Evolutionary conservation across 2,113 vertebrate species (phyloP).

Genomic region (rat (Rattus norvegicus)): GRCr8 NC_086019.1:224562501-224563000

Average conservation of each 20-base stretch:
- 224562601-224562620: background rate
- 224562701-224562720: background rate
- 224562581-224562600: background rate
- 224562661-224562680: background rate
- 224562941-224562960: background rate
- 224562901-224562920: conserved; percentile 16
- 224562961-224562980: background rate
- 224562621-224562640: background rate
- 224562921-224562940: conserved; percentile 4
- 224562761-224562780: background rate
- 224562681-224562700: background rate
- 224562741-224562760: background rate
- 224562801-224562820: background rate
- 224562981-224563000: conserved; percentile 13
- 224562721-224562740: too few species aligned
- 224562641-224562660: background rate
- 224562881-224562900: background rate
- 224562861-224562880: background rate
- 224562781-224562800: conserved; percentile 7
- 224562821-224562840: background rate
- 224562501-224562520: conserved; percentile 55
- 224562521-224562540: conserved; percentile 64
- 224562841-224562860: background rate
- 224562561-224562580: background rate
- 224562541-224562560: background rate